Base-by-base conservation (phyloP, 2,797 vertebrate genomes). In the Hydrocynus forskahlii region DNA sequence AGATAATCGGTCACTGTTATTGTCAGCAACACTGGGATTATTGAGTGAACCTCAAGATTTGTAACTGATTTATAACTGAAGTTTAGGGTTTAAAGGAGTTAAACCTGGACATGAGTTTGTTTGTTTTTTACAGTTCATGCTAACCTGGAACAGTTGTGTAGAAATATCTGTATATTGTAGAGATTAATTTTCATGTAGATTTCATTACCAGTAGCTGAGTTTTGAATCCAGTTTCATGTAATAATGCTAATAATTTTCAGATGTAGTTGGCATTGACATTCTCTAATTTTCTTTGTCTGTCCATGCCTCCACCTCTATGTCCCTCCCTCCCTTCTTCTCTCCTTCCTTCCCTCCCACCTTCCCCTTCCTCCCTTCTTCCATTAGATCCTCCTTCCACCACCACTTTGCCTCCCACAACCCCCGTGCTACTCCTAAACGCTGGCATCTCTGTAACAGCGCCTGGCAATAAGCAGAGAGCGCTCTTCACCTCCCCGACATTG, bases 301-400 rank as follows among this genome's bases (percentile, higher is more conserved):
- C 92, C 95, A 95, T 87, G 85, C 87, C 89, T 79, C 75, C 86
- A 92, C 93, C 93, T 14, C 48, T 52, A 84, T 92, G 92, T 93
- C 43, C 70, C 59, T 59, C 64, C 57, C 60, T 57, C 76, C 71
- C 83, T 92, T 92, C 93, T 62, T 86, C 88, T 52, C 88, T 80
- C 62, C 81, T 80, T 84, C 81, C 78, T 64, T 57, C 45, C 62
- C 63, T 57, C 75, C 68, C 83, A 82, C 84, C 57, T 71, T 72
- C 91, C 91, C 94, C 90, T 92, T 93, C 93, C 93, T 93, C 94
- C 92, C 92, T 94, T 92, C 95, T 94, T 95, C 90, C 96, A 97
- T 97, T 97, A 99, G 98, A 99, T 96, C 97, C 98, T 97, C 97
- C 97, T 94, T 96, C 96, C 94, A 96, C 90, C 89, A 96, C 90